Percentiles rank a stretch among this genome's conserved stretches.
Conservation (phyloP, 2,113 vertebrate species). For the Nycticryphes semicollaris region DNA sequence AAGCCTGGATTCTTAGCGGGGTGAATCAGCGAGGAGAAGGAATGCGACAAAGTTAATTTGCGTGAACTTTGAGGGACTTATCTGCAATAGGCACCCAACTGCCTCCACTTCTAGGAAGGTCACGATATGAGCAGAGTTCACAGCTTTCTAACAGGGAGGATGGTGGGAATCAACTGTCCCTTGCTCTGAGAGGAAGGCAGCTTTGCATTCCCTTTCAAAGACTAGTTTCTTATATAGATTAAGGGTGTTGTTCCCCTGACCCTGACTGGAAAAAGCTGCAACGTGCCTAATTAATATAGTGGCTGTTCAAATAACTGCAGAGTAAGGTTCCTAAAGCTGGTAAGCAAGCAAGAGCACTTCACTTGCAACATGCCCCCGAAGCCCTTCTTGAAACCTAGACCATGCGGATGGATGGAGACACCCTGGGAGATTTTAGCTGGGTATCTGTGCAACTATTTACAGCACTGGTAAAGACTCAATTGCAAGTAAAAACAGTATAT, state of each 20-base stretch:
- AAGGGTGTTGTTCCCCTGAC: neutral
- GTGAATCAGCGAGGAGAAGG: neutral
- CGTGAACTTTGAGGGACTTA: neutral
- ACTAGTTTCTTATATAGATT: neutral
- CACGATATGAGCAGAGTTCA: neutral
- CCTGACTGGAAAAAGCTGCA: neutral
- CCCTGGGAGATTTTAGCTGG: neutral
- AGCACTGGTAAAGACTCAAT: neutral
- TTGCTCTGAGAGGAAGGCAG: neutral
- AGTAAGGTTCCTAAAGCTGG: neutral
- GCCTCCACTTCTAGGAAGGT: neutral
- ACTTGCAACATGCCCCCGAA: neutral
- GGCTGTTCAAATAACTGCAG: neutral
- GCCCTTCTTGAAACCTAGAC: neutral
- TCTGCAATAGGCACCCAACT: neutral
- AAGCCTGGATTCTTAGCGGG: neutral
- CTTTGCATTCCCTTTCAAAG: neutral
- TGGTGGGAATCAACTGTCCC: neutral
- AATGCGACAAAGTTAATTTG: constrained; percentile 14
- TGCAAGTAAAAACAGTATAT: neutral
- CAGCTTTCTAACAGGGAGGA: neutral
- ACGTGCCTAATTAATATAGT: neutral
- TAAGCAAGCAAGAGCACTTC: neutral
- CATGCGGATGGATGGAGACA: neutral
- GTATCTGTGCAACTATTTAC: neutral